Base-by-base conservation (phyloP, 2,113 vertebrate species). In the Cyphomyrus plagiostoma region DNA sequence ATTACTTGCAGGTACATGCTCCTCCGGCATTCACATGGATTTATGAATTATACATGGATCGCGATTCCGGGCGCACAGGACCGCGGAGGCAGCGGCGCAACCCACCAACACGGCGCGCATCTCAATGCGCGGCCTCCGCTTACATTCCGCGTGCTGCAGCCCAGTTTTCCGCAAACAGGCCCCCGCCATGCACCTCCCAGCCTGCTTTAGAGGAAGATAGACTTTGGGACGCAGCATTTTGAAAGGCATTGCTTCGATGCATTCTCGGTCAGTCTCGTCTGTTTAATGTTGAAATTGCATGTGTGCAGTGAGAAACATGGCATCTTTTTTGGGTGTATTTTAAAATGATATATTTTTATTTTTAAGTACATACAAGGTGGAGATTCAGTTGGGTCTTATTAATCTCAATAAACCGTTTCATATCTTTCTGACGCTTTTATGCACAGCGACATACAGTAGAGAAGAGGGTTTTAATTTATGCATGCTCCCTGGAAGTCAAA, bases 21-120 rank as follows among this genome's bases (percentile, higher is more conserved):
- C 90, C n/a, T 90, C 89, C 91, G 90, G 88, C 89, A 89, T 90
- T 74, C 89, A 87, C 89, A 89, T 26, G 92, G 82, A 89, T 21
- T 26, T 52, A 91, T 93, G 86, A 91, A 93, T 94, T 92, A 93
- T 93, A 88, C 91, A 94, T 93, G 88, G 58, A 49, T 48, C 11
- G 82, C 86, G 90, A 86, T 88, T 74, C 56, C 39, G 62, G 82
- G 17, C 56, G 21, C 58, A 89, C 49, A 87, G 85, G 46, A 89
- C 74, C 30, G 23, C 45, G 48, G 50, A 85, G 30, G 77, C 11
- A 48, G 23, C 11, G 48, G 23, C 19, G 82, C 17, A 17, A 80
- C 87, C 90, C n/a, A 3, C n/a, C 62, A 9, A 70, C 62, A 11
- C 1, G 62, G 30, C 74, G 15, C 30, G 70, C 70, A 77, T 77